Conservation (phyloP, 2,113 vertebrate species). For the Cichladusa arquata region DNA sequence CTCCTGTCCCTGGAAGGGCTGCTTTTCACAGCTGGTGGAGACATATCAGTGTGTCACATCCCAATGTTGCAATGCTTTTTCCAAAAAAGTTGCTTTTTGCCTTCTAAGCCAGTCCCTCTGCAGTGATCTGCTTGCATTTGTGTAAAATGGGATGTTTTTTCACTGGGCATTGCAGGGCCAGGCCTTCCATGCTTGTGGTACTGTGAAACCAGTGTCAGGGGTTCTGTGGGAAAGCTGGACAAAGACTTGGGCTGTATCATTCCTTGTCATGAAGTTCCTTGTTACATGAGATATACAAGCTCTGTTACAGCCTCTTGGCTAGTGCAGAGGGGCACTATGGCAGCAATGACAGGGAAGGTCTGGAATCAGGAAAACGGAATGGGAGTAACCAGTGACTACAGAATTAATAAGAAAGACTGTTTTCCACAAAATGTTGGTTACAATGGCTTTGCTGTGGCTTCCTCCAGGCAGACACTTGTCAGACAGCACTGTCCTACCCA, state of each 20-base stretch:
- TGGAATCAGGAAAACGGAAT: not conserved
- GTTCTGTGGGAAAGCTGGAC: not conserved
- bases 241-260: not conserved
- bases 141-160: not conserved
- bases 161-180: not conserved
- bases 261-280: not conserved
- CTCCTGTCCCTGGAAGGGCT: not conserved
- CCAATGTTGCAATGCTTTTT: not conserved
- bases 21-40: not conserved
- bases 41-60: fast-evolving
- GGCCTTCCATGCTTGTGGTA: fast-evolving
- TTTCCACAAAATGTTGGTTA: not conserved
- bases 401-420: not conserved
- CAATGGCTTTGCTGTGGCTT: slow-evolving; percentile 36
- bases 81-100: not conserved
- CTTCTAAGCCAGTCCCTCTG: not conserved
- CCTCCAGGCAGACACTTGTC: slow-evolving; percentile 23
- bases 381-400: not conserved
- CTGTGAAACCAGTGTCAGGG: not conserved
- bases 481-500: slow-evolving; percentile 23
- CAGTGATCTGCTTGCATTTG: fast-evolving
- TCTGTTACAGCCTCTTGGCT: not conserved
- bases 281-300: not conserved
- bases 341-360: not conserved
- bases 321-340: not conserved